Base-by-base conservation (phyloP, 2,797 vertebrate species). In the Amblyopsis hoosieri region DNA sequence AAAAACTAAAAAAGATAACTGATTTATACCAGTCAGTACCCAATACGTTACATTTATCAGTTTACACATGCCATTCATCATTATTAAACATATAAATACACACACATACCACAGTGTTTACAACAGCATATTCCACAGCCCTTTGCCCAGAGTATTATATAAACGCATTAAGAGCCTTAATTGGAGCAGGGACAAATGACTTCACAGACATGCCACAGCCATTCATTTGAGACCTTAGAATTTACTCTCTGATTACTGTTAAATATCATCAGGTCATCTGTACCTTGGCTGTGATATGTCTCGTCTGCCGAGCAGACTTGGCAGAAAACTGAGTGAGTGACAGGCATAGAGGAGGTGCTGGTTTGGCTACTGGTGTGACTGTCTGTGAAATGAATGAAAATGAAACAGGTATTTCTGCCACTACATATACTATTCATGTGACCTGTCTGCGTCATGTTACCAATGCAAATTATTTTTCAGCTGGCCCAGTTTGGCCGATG, bases 401-500 rank as follows among this genome's bases (percentile, higher is more conserved):
- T 69, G 57, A 81, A 83, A 85, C 83, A 75, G 65, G 14, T 60
- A 57, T 58, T 52, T 0, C 80, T 85, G 73, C 74, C 68, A 66
- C 23, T 29, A 29, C 23, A 29, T 29, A 29, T 29, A 29, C 23
- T 42, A 61, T 87, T 85, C 82, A 84, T 85, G 68, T 75, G 82
- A 78, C 69, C 75, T 65, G 53, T 49, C 62, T 50, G 77, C 71
- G 77, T 87, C 62, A 7, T 61, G 78, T 85, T 85, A 76, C 85
- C 69, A 59, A 67, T 62, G 57, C 56, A 67, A 75, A 58, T 72
- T 75, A 73, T 85, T 79, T 67, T 82, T 83, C 83, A 87, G 80
- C 80, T 83, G 83, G 59, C 75, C 72, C 73, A 85, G 83, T 88
- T 90, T 92, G 89, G 87, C 79, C 17, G 9, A 50, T 33, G 12